Evolutionary conservation across 2,113 vertebrate species (phyloP), one percentile per base, ranked within the genome.

Genomic region (Malaclemys terrapin): DNA sequence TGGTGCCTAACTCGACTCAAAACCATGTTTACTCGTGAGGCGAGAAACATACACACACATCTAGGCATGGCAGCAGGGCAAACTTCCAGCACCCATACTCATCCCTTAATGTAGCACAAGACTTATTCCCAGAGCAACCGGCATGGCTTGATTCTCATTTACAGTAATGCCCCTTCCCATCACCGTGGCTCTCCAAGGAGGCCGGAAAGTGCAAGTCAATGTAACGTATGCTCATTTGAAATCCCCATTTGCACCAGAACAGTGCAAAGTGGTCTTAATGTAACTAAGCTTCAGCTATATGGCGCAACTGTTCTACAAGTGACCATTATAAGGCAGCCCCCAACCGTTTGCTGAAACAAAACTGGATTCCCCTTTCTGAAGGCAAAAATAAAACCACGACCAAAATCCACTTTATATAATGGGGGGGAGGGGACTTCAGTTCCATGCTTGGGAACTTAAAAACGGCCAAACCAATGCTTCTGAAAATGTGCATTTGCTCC

Each of bases 351-450:
- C 80, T 57, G 80, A 42, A 45, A 16, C 13, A 13, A 38, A n/a
- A 35, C 62, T 20, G 8, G 62, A n/a, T 69, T 38, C 52, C 11
- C 3, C 38, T 45, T 45, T 38, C 20, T 45, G 72, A 75, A 45
- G 19, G 72, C 38, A 75, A 45, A 38, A 35, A 20, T 24, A 24
- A 42, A 82, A 54, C 80, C 52, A n/a, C 5, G 2, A 27, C 35
- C 22, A 24, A 24, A 25, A 24, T 52, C n/a, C 2, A 47, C 0
- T 0, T 5, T 10, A 24, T 13, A 50, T 2, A 84, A 24, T 56
- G 3, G 0, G 0, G 27, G 0, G 5, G 22, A 1, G 0, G 0
- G 27, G 0, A 20, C 31, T 38, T 27, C 0, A 4, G 62, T 5
- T 53, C 52, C 4, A 0, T 52, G 53, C 19, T 1, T 16, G 8